phyloP scores from a whole-genome alignment of 2,113 vertebrate species.

The Scatophagus argus region DNA sequence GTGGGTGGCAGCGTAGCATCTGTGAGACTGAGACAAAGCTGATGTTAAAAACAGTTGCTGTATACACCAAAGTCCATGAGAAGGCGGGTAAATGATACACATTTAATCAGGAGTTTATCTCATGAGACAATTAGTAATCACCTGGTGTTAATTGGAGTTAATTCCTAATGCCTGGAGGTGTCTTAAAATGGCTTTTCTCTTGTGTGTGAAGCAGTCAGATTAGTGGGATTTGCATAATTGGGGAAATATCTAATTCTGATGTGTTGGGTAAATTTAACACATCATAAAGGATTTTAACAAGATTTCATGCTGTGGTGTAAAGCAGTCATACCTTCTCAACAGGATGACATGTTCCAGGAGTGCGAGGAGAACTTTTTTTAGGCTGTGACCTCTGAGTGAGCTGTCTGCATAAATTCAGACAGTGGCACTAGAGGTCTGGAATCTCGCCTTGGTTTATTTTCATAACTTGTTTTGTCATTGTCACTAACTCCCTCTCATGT shows the following conservation, averaged over 20 bases:
- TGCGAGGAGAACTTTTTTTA: conserved; percentile 16
- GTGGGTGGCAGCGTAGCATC: conserved; percentile 61
- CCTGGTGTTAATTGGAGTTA: conserved; percentile 51
- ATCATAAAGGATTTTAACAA: conserved; percentile 37
- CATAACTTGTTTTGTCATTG: conserved; percentile 31
- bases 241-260: conserved; percentile 30
- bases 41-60: neutral
- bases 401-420: conserved; percentile 32
- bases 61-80: neutral
- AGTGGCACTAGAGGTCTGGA: conserved; percentile 33
- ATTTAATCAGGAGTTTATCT: conserved; percentile 50
- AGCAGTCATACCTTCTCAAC: conserved; percentile 36
- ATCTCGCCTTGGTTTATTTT: conserved; percentile 59
- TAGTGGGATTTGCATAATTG: conserved; percentile 63
- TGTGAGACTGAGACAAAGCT: neutral
- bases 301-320: conserved; percentile 27
- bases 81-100: conserved; percentile 9
- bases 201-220: conserved; percentile 42
- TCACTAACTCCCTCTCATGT: neutral
- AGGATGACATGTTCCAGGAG: conserved; percentile 39
- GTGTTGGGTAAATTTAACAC: conserved; percentile 10
- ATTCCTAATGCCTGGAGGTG: conserved; percentile 23
- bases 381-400: conserved; percentile 6
- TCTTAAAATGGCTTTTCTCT: conserved; percentile 16
- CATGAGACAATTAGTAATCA: conserved; percentile 55